Evolutionary conservation across 2,888 invertebrate genomes (phyloP).

Genomic region (Euphydryas editha): DNA sequence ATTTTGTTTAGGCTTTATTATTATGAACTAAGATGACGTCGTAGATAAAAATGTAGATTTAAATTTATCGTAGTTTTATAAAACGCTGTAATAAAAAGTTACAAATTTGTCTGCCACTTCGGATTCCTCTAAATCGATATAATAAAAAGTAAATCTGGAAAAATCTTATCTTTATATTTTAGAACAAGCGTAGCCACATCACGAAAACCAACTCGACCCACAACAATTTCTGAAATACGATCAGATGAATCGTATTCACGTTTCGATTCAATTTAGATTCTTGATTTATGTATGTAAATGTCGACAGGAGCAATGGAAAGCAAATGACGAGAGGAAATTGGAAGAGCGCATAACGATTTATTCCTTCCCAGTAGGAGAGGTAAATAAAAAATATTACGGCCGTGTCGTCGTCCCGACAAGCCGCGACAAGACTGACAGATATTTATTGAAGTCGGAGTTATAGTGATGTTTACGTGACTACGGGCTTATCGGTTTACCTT

Average conservation of each 20-base stretch:
- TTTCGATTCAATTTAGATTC: slow-evolving; percentile 40
- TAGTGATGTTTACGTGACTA: background rate
- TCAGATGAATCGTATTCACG: slow-evolving; percentile 21
- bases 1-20: background rate
- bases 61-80: background rate
- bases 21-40: background rate
- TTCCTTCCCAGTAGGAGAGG: slow-evolving; percentile 14
- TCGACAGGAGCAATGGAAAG: slow-evolving; percentile 25
- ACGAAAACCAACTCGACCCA: background rate
- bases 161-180: background rate
- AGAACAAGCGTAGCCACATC: background rate
- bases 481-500: background rate
- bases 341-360: slow-evolving; percentile 25
- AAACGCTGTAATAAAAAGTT: too few relatives aligned
- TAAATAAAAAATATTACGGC: slow-evolving; percentile 13
- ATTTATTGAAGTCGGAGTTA: slow-evolving; percentile 2
- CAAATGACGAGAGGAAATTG: slow-evolving; percentile 34
- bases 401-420: slow-evolving; percentile 2
- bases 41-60: background rate
- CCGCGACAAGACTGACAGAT: background rate
- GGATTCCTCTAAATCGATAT: background rate
- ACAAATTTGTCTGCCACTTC: too few relatives aligned
- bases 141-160: background rate
- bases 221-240: slow-evolving; percentile 14
- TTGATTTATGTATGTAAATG: slow-evolving; percentile 41